Base-by-base conservation (phyloP, 2,113 vertebrate species). In the Turdus rufiventris region DNA sequence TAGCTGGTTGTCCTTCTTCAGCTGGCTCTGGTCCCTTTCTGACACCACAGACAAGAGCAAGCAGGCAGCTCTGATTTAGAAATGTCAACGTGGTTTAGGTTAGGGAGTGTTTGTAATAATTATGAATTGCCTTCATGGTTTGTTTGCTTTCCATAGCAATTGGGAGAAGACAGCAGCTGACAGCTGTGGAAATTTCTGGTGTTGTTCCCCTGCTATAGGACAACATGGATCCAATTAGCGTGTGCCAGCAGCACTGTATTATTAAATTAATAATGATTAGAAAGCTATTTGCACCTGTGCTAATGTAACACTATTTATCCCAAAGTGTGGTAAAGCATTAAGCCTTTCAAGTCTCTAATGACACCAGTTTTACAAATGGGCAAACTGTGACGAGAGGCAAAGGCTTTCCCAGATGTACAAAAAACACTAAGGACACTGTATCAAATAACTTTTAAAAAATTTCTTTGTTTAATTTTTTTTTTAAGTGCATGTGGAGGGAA, bases 81-180 rank as follows among this genome's bases (percentile, higher is more conserved):
- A 92, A 88, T 60, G 91, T 88, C 95, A 96, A 10, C 82, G 60
- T 96, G 91, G 91, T 96, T 96, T 95, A 94, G 85, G 92, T 96
- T 96, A 96, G 84, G 80, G 87, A 94, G 81, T 90, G 88, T 95
- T 96, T 97, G 73, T 89, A 97, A 93, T 93, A 96, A 91, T 96
- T 91, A 85, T 50, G 88, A 96, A 90, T 91, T 93, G 93, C 83
- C 83, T 93, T 93, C 91, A 91, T 54, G 54, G 95, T 95, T 97
- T 97, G 91, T 97, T 97, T 97, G 91, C 91, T 97, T 95, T 95
- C 86, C 82, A 80, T 91, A 96, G 90, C 88, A 93, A 82, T 96
- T 77, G 91, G 0, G 4, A 93, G 90, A 86, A 93, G 89, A 91
- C 91, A 92, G 95, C 80, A 96, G 90, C 92, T 97, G 96, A 92